Evolutionary conservation across 1,140 invertebrate species (phyloP).

Genomic region (Phortica variegata): DNA sequence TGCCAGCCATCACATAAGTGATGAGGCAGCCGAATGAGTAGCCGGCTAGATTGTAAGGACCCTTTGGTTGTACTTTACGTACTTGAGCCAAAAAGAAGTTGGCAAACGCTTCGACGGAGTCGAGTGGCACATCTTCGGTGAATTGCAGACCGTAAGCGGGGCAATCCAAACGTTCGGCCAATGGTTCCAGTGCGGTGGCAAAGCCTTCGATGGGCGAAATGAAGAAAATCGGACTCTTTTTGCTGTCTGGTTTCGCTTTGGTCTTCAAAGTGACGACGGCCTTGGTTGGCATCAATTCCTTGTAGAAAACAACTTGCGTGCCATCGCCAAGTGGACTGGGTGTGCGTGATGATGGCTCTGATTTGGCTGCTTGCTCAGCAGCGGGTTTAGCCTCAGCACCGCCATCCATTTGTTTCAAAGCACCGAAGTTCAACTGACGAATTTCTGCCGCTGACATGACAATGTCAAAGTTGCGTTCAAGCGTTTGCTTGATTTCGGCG

Average conservation of each 20-base stretch:
- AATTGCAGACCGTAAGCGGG: slow-evolving; percentile 91
- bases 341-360: slow-evolving; percentile 23
- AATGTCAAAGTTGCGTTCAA: slow-evolving; percentile 90
- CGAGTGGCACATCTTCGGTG: slow-evolving; percentile 71
- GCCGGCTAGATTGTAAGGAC: slow-evolving; percentile 84
- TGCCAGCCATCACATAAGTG: slow-evolving; percentile 88
- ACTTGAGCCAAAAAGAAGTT: slow-evolving; percentile 78
- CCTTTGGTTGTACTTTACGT: slow-evolving; percentile 72
- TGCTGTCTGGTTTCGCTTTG: slow-evolving; percentile 48
- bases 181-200: slow-evolving; percentile 66
- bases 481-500: slow-evolving; percentile 94
- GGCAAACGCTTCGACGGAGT: slow-evolving; percentile 74
- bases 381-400: slow-evolving; percentile 32
- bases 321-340: slow-evolving; percentile 47
- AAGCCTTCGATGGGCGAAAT: slow-evolving; percentile 93
- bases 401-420: slow-evolving; percentile 68
- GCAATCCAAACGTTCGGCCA: slow-evolving; percentile 70
- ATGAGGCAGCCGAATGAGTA: slow-evolving; percentile 94
- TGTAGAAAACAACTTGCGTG: slow-evolving; percentile 60
- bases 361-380: slow-evolving; percentile 22
- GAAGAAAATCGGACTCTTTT: slow-evolving; percentile 66
- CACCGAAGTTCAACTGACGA: slow-evolving; percentile 73
- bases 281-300: slow-evolving; percentile 67
- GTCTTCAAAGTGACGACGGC: slow-evolving; percentile 64
- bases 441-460: slow-evolving; percentile 89